Evolutionary conservation across 2,888 invertebrate genomes (phyloP).

Genomic region (Esperia sulphurella): DNA sequence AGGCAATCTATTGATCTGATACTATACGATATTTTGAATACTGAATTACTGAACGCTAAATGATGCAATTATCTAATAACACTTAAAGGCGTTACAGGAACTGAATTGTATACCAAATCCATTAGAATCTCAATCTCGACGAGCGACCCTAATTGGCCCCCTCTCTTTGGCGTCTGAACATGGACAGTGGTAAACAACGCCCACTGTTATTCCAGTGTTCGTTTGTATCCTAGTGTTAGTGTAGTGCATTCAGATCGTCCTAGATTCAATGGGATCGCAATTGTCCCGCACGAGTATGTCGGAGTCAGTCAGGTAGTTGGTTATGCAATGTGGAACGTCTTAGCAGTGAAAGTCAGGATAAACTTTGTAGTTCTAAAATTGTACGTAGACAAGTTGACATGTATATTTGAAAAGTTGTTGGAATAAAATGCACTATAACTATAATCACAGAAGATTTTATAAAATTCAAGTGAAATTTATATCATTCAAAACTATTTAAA

Average conservation of each 20-base stretch:
- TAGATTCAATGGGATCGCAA: not conserved
- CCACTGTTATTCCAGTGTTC: not conserved
- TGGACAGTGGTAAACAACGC: not conserved
- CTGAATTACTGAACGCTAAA: not conserved
- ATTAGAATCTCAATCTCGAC: not conserved
- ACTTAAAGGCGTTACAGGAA: not conserved
- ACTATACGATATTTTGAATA: too few species aligned
- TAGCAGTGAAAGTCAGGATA: not conserved
- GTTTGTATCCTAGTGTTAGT: not conserved
- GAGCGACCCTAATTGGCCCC: not conserved
- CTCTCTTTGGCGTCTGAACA: not conserved
- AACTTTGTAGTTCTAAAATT: too few species aligned
- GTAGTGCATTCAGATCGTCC: not conserved
- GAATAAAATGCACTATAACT: too few species aligned
- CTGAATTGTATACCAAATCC: not conserved
- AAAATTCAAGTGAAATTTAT: too few species aligned
- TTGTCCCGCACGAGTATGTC: not conserved
- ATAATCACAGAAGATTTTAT: too few species aligned
- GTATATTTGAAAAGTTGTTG: too few species aligned
- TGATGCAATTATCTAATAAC: not conserved
- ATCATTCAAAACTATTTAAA: too few species aligned
- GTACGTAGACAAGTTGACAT: too few species aligned
- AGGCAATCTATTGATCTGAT: too few species aligned
- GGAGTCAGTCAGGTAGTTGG: not conserved
- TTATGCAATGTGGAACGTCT: conserved; percentile 1